These are phyloP conservation scores for Criorhina ranunculi DNA, from an alignment of 2,888 invertebrate species.

Conservation along the genomic window DNA sequence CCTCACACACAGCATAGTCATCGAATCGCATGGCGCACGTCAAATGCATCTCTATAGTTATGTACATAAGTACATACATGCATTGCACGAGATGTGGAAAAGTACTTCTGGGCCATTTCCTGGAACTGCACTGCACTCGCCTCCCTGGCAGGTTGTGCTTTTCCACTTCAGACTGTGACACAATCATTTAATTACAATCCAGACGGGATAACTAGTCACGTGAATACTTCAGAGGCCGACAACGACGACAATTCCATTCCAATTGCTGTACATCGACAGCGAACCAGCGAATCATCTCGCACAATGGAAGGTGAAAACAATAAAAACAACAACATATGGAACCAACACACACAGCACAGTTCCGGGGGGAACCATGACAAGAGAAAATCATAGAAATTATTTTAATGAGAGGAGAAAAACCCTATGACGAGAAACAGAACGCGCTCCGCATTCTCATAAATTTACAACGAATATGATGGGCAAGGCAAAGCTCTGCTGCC, in stretches of 20 bases:
- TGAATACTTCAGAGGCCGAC: conserved; percentile 48
- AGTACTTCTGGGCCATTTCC: conserved; percentile 69
- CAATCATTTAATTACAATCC: conserved; percentile 61
- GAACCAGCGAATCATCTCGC: conserved; percentile 31
- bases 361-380: conserved; percentile 21
- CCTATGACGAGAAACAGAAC: conserved; percentile 44
- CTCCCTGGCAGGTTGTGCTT: conserved; percentile 21
- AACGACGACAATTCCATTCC: conserved; percentile 57
- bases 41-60: conserved; percentile 3
- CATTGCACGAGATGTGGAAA: conserved; percentile 68
- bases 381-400: conserved; percentile 48
- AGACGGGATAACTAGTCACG: conserved; percentile 58
- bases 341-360: background rate
- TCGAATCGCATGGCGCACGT: conserved; percentile 37
- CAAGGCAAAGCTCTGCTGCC: conserved; percentile 21
- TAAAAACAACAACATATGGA: conserved; percentile 30
- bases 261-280: conserved; percentile 28
- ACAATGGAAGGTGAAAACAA: conserved; percentile 36
- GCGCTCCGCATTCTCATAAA: conserved; percentile 32
- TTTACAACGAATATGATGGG: conserved; percentile 6
- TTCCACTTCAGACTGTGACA: conserved; percentile 44
- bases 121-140: conserved; percentile 43
- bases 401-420: conserved; percentile 58
- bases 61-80: background rate
- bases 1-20: conserved; percentile 24